Base-by-base conservation (phyloP, 2,797 vertebrate genomes). In the Smutsia gigantea region DNA sequence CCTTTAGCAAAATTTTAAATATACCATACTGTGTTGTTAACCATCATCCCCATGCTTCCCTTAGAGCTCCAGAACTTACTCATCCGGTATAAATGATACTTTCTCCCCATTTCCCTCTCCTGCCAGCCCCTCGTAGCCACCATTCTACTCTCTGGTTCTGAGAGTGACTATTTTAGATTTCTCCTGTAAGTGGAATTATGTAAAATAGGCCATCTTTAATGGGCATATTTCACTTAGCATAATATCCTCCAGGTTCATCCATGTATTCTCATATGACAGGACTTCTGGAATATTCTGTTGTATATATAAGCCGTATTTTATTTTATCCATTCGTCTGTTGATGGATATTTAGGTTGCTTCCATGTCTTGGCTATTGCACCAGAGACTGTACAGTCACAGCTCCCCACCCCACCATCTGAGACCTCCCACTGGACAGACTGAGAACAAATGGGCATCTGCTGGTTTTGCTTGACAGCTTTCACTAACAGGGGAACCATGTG, bases 31-130 rank as follows among this genome's bases (percentile, higher is more conserved):
- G 37, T 17, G 23, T 4, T 42, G 34, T 14, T n/a, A 27, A 42
- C 29, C 34, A 9, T 12, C 21, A 37, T 1, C 29, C 42, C 46
- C 23, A 31, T 3, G 15, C 61, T 21, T 21, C 0, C 11, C 0
- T 31, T 15, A 75, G 68, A 25, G 15, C 39, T 64, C 69, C 69
- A 17, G 64, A 42, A 75, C 61, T 51, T 6, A 25, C 2, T 37
- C 61, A 49, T 21, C 27, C 15, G 4, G 78, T n/a, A 25, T 18
- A 68, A 31, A 19, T 37, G 86, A 59, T 66, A 51, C 68, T 13
- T 39, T 68, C 49, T 66, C n/a, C 66, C 37, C 19, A 23, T 49
- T 11, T 13, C 13, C 19, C 8, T 25, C 25, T 14, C 59, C 49
- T 46, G 59, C 66, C 49, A n/a, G 19, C 15, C 49, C 39, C 51